Evolutionary conservation across 2,797 vertebrate species (phyloP).

Genomic region (Delichon dasypus): DNA sequence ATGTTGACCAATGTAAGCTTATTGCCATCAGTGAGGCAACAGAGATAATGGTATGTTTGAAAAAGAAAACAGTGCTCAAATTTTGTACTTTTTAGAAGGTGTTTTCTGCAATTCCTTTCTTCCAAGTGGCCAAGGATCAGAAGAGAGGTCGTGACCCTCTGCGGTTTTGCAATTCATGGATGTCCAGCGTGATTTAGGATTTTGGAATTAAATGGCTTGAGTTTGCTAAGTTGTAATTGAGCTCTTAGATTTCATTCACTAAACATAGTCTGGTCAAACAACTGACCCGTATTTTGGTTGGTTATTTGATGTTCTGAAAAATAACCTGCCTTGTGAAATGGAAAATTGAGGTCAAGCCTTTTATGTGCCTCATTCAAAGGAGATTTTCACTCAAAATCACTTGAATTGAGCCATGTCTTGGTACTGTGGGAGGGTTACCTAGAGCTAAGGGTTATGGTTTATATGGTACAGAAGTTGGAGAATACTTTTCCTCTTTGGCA

Average conservation of each 20-base stretch:
- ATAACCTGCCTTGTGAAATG: not conserved
- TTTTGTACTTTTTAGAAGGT: not conserved
- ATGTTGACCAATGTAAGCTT: not conserved
- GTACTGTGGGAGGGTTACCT: not conserved
- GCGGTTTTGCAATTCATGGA: not conserved
- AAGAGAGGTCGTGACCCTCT: not conserved
- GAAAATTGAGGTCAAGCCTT: constrained; percentile 20
- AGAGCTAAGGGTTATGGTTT: not conserved
- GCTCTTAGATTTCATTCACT: not conserved
- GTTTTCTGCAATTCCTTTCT: not conserved
- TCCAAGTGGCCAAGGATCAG: not conserved
- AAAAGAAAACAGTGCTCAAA: not conserved
- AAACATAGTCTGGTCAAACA: not conserved
- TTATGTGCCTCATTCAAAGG: not conserved
- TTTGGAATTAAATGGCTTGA: not conserved
- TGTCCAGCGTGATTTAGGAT: not conserved
- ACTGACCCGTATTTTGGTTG: not conserved
- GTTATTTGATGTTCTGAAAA: not conserved
- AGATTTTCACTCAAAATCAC: not conserved
- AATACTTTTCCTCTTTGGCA: not conserved
- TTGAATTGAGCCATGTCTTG: not conserved
- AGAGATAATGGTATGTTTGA: not conserved
- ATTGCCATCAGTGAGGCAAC: not conserved
- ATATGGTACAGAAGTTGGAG: not conserved
- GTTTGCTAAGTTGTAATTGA: not conserved